These are phyloP conservation scores for Drosophila mayri DNA, from an alignment of 1,140 invertebrate genomes.

Conservation along the genomic window DNA sequence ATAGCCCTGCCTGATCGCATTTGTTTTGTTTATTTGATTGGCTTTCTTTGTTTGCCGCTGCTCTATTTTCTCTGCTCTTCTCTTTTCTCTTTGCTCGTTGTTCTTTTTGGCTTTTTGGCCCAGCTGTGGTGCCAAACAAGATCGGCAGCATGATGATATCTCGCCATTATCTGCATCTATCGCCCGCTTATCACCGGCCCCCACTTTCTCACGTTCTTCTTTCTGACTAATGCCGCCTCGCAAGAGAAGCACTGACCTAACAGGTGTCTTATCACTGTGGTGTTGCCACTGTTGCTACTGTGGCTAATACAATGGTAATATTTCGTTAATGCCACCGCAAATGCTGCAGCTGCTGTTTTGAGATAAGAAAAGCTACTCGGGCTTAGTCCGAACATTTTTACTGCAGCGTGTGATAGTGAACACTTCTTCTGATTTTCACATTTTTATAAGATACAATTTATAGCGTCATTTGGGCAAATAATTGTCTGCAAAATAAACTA, in stretches of 20 bases:
- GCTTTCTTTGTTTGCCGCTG: constrained; percentile 73
- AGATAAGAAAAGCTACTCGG: constrained; percentile 38
- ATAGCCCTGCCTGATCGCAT: constrained; percentile 48
- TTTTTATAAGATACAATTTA: neutral
- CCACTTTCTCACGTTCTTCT: constrained; percentile 75
- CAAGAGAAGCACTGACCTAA: constrained; percentile 27
- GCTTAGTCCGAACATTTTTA: constrained; percentile 21
- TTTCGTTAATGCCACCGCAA: constrained; percentile 19
- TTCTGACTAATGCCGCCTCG: constrained; percentile 63
- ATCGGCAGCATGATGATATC: constrained; percentile 12
- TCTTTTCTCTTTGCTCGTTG: neutral
- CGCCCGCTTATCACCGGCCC: constrained; percentile 50
- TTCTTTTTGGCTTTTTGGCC: constrained; percentile 53
- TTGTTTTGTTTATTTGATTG: constrained; percentile 81
- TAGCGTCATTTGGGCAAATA: neutral
- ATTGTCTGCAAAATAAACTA: constrained; percentile 5
- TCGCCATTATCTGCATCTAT: constrained; percentile 31
- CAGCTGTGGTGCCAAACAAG: constrained; percentile 62
- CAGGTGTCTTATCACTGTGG: constrained; percentile 63
- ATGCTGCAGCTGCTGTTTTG: constrained; percentile 25
- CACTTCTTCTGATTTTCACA: neutral
- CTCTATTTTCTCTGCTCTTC: constrained; percentile 45
- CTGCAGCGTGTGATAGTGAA: constrained; percentile 17
- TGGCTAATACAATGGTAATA: constrained; percentile 12
- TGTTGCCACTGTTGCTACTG: constrained; percentile 26